Evolutionary conservation across 2,797 vertebrate species (phyloP).

Genomic region (Diglossa cyanea): DNA sequence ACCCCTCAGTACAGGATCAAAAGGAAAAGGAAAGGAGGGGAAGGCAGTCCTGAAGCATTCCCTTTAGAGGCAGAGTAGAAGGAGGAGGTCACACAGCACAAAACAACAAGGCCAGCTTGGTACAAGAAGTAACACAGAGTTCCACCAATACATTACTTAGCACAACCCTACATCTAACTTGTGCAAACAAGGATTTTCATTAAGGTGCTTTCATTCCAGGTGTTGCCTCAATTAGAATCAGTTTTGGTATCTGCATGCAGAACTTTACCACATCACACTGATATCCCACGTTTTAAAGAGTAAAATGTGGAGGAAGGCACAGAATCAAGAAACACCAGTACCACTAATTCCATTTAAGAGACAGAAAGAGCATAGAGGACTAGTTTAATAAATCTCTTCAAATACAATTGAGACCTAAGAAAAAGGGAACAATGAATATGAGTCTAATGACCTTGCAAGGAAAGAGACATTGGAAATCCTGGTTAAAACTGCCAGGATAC

Average conservation of each 20-base stretch:
- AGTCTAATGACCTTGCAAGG: not conserved
- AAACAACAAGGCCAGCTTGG: not conserved
- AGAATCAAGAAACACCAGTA: not conserved
- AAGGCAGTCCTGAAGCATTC: not conserved
- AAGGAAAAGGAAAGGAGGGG: not conserved
- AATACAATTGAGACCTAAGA: not conserved
- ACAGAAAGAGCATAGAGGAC: not conserved
- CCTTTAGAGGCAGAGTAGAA: not conserved
- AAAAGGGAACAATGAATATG: not conserved
- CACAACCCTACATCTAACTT: not conserved
- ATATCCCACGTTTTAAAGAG: not conserved
- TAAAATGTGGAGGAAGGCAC: not conserved
- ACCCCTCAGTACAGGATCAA: rapidly evolving
- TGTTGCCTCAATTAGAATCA: not conserved
- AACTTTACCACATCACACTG: not conserved
- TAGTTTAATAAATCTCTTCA: not conserved
- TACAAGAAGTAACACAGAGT: not conserved
- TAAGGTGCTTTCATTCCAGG: not conserved
- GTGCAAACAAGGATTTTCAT: not conserved
- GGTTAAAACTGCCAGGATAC: not conserved
- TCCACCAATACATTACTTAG: not conserved
- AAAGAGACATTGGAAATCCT: not conserved
- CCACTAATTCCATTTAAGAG: not conserved
- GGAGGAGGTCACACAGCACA: not conserved
- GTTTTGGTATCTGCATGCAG: not conserved